A percentile compares a stretch with the other conserved stretches of the same genome.
phyloP scores from a whole-genome alignment of 1,140 invertebrate species.

The Condylostylus longicornis region DNA sequence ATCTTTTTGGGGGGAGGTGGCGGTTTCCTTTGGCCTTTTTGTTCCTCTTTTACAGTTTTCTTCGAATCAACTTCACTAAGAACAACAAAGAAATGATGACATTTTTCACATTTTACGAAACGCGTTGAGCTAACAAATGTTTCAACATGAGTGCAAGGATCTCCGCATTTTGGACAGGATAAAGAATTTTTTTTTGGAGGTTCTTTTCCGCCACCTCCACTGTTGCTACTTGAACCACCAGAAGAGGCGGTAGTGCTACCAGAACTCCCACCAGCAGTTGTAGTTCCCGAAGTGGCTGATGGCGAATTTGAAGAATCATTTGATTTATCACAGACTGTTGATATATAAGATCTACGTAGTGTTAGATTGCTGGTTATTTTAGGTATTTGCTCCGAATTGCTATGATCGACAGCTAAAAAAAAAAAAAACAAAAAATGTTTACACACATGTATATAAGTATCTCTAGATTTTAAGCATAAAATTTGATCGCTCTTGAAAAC shows the following conservation, averaged over 20 bases:
- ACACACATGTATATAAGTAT: too few relatives aligned
- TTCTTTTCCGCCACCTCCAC: slow-evolving; percentile 20
- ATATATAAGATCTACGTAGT: too few relatives aligned
- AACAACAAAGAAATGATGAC: slow-evolving; percentile 96
- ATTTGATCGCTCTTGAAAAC: too few relatives aligned
- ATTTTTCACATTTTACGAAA: slow-evolving; percentile 96
- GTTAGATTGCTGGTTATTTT: too few relatives aligned
- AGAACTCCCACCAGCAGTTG: slow-evolving; percentile 7
- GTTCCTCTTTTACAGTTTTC: slow-evolving; percentile 64
- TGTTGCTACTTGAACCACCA: too few relatives aligned
- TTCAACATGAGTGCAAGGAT: slow-evolving; percentile 90
- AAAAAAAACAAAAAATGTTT: too few relatives aligned
- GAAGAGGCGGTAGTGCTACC: slow-evolving; percentile 9
- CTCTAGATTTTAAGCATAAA: too few relatives aligned
- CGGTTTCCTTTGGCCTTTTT: slow-evolving; percentile 52
- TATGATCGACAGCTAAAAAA: too few relatives aligned
- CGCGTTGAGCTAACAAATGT: slow-evolving; percentile 91
- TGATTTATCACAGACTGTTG: too few relatives aligned
- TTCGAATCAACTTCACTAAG: slow-evolving; percentile 82
- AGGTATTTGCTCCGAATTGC: too few relatives aligned
- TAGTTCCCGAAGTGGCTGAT: too few relatives aligned
- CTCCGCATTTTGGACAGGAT: slow-evolving; percentile 86
- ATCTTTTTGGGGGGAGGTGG: slow-evolving; percentile 93
- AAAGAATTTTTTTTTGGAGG: slow-evolving; percentile 38
- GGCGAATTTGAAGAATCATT: too few relatives aligned